Evolutionary conservation across 1,140 invertebrate genomes (phyloP).

Genomic region (Lerema accius): DNA sequence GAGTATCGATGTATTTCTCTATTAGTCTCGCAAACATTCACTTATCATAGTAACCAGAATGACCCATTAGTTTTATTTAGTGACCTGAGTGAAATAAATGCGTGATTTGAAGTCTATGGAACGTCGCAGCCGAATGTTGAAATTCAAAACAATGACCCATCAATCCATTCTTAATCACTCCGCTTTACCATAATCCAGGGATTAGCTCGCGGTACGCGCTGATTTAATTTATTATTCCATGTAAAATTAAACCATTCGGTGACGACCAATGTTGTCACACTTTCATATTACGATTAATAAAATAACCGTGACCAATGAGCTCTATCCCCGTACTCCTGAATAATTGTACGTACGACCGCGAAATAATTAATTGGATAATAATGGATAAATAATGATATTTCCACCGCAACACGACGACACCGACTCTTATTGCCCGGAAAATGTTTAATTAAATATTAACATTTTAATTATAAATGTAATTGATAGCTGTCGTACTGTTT

Average conservation of each 20-base stretch:
- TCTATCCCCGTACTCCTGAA: conserved; percentile 6
- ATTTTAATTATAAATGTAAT: neutral
- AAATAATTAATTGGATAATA: conserved; percentile 27
- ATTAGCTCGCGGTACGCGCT: neutral
- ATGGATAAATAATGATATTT: conserved; percentile 20
- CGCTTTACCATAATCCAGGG: neutral
- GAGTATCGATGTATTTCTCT: no score
- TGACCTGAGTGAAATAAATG: no score
- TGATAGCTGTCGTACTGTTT: neutral
- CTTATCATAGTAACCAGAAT: no score
- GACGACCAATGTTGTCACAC: conserved; percentile 10
- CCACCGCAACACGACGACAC: conserved; percentile 13
- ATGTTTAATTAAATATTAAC: conserved; percentile 16
- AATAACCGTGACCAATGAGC: conserved; percentile 3
- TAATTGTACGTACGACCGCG: conserved; percentile 5
- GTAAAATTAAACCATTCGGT: neutral
- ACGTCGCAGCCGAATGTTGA: no score
- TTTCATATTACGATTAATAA: conserved; percentile 16
- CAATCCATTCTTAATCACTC: no score
- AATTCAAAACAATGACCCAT: no score
- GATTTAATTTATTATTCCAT: neutral
- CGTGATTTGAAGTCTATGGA: no score
- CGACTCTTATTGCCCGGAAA: neutral
- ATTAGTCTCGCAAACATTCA: no score
- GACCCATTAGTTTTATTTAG: no score